A percentile compares a stretch with the other conserved stretches of the same genome.
Conservation (phyloP, 2,888 invertebrate species). For the Drosophila neotestacea region DNA sequence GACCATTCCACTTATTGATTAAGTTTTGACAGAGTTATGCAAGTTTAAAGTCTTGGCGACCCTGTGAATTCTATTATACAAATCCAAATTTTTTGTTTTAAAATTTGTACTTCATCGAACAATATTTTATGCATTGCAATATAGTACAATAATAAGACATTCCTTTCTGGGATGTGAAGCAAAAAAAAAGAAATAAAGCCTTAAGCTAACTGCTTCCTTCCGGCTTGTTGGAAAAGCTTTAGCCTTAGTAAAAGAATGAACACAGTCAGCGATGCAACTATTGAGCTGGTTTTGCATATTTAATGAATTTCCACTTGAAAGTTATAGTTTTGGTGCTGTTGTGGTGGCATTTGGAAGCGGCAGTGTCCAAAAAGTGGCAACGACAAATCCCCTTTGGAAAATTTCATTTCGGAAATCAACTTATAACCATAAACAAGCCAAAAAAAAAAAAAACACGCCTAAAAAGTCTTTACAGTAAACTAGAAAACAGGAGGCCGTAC, state of each 20-base stretch:
- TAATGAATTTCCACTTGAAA: constrained; percentile 45
- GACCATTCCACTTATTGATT: too few relatives aligned
- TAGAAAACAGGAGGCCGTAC: constrained; percentile 12
- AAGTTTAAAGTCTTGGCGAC: too few relatives aligned
- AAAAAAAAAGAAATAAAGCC: background rate
- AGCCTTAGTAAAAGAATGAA: background rate
- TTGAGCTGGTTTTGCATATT: constrained; percentile 23
- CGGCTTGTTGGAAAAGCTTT: background rate
- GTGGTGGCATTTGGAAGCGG: constrained; percentile 5
- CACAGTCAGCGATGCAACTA: background rate
- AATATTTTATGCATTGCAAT: too few relatives aligned
- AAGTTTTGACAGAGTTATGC: too few relatives aligned
- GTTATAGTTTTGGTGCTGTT: constrained; percentile 21
- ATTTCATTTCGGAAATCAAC: constrained; percentile 75
- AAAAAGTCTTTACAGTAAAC: constrained; percentile 54
- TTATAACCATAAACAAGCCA: constrained; percentile 77
- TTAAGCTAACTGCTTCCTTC: background rate
- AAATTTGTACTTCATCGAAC: too few relatives aligned
- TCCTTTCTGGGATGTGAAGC: too few relatives aligned
- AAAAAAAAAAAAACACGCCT: constrained; percentile 45
- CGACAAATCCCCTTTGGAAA: constrained; percentile 55
- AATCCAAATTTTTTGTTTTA: too few relatives aligned
- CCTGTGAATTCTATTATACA: too few relatives aligned
- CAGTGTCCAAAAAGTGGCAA: constrained; percentile 15
- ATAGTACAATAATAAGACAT: too few relatives aligned